phyloP scores from a whole-genome alignment of 2,888 invertebrate genomes.

The Priocnemis perturbator region DNA sequence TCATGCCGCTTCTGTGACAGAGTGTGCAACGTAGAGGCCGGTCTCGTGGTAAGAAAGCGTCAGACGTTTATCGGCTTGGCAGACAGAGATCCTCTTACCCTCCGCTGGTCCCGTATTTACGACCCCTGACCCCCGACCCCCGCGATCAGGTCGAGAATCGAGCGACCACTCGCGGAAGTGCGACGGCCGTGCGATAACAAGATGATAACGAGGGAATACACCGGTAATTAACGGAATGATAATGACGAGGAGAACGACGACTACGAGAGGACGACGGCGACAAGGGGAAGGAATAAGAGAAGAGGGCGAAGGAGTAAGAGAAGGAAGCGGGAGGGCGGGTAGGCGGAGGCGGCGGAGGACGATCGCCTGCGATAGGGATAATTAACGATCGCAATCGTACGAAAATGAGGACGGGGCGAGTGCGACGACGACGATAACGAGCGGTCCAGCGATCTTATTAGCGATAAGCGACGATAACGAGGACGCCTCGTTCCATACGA shows the following conservation, averaged over 20 bases:
- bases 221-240: slow-evolving; percentile 72
- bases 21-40: neutral
- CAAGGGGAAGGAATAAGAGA: slow-evolving; percentile 17
- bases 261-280: slow-evolving; percentile 22
- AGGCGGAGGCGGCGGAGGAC: slow-evolving; percentile 50
- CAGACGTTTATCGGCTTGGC: neutral
- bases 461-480: slow-evolving; percentile 72
- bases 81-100: neutral
- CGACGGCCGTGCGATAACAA: slow-evolving; percentile 63
- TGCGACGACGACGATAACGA: slow-evolving; percentile 71
- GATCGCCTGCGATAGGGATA: slow-evolving; percentile 70
- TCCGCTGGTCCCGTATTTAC: slow-evolving; percentile 6
- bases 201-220: slow-evolving; percentile 69
- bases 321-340: no score
- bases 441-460: slow-evolving; percentile 73
- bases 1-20: no score
- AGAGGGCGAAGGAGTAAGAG: slow-evolving; percentile 24
- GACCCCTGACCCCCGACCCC: slow-evolving; percentile 28
- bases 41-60: neutral
- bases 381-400: slow-evolving; percentile 73
- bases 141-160: slow-evolving; percentile 40
- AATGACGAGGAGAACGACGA: slow-evolving; percentile 63
- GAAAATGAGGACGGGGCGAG: slow-evolving; percentile 70
- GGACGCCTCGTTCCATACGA: slow-evolving; percentile 62
- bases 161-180: slow-evolving; percentile 48